phyloP scores from a whole-genome alignment of 2,113 vertebrate genomes.

The Cyanistes caeruleus region DNA sequence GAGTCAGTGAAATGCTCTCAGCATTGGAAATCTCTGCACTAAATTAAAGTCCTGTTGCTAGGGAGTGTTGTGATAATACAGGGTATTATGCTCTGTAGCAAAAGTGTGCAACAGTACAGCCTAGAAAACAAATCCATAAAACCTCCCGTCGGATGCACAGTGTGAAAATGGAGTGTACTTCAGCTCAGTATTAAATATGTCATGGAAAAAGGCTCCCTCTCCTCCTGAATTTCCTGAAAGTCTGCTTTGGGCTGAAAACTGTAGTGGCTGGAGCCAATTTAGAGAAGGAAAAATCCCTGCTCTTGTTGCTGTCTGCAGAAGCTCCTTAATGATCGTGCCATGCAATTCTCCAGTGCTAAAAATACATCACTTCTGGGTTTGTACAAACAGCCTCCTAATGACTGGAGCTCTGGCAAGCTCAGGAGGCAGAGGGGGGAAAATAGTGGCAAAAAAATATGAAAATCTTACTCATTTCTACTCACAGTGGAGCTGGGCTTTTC shows the following conservation, averaged over 20 bases:
- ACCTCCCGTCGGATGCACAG: neutral
- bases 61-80: slow-evolving; percentile 16
- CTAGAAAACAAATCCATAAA: slow-evolving; percentile 30
- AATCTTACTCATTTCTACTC: neutral
- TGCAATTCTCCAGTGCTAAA: slow-evolving; percentile 48
- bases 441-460: neutral
- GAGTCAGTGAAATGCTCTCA: slow-evolving; percentile 28
- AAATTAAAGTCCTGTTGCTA: slow-evolving; percentile 52
- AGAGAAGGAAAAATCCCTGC: slow-evolving; percentile 47
- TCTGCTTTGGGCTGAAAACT: slow-evolving; percentile 48
- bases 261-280: slow-evolving; percentile 46
- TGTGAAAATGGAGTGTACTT: neutral
- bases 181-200: slow-evolving; percentile 8
- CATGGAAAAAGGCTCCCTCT: slow-evolving; percentile 28
- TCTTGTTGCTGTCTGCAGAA: slow-evolving; percentile 56
- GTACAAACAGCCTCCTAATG: slow-evolving; percentile 26
- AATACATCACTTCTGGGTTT: slow-evolving; percentile 48
- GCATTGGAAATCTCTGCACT: neutral
- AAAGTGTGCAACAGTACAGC: neutral
- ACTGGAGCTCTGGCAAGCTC: slow-evolving; percentile 40
- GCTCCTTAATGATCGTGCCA: slow-evolving; percentile 30
- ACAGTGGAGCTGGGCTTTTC: neutral
- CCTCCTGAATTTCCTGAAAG: slow-evolving; percentile 59
- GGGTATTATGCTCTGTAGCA: neutral
- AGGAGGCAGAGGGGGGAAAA: neutral